These are phyloP conservation scores for Aphidius ervi DNA, from an alignment of 1,140 invertebrate species.

Conservation along the genomic window DNA sequence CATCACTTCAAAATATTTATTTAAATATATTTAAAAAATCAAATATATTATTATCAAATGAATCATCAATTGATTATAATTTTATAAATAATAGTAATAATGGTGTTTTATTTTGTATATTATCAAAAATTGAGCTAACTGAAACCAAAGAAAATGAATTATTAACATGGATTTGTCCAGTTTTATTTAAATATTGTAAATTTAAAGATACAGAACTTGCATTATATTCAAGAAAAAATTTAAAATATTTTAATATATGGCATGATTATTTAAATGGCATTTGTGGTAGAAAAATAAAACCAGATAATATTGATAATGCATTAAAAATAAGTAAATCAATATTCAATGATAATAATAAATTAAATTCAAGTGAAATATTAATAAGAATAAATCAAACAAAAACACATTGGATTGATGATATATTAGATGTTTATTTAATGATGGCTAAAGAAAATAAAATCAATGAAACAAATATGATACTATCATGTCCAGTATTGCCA, in stretches of 20 bases:
- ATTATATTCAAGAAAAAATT: conserved; percentile 39
- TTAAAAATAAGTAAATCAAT: conserved; percentile 33
- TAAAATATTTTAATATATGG: conserved; percentile 37
- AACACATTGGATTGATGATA: conserved; percentile 40
- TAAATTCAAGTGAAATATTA: conserved; percentile 31
- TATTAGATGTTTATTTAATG: conserved; percentile 38
- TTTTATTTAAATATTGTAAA: conserved; percentile 26
- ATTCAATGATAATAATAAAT: conserved; percentile 27
- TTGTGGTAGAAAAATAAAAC: conserved; percentile 22
- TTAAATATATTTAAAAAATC: conserved; percentile 29
- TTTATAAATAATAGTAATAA: conserved; percentile 22
- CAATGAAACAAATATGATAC: conserved; percentile 29
- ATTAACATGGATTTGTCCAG: conserved; percentile 32
- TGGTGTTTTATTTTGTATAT: conserved; percentile 32
- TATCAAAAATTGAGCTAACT: conserved; percentile 38
- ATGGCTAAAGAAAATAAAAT: conserved; percentile 31
- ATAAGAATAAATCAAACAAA: conserved; percentile 30
- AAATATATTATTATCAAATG: conserved; percentile 14
- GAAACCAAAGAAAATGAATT: conserved; percentile 30
- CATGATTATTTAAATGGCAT: conserved; percentile 31
- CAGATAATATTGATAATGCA: conserved; percentile 25
- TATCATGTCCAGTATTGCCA: conserved; percentile 30
- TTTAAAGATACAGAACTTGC: conserved; percentile 36
- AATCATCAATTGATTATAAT: conserved; percentile 12
- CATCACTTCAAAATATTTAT: conserved; percentile 36